Conservation (phyloP, 1,140 invertebrate species). For the Chironomus tepperi region DNA sequence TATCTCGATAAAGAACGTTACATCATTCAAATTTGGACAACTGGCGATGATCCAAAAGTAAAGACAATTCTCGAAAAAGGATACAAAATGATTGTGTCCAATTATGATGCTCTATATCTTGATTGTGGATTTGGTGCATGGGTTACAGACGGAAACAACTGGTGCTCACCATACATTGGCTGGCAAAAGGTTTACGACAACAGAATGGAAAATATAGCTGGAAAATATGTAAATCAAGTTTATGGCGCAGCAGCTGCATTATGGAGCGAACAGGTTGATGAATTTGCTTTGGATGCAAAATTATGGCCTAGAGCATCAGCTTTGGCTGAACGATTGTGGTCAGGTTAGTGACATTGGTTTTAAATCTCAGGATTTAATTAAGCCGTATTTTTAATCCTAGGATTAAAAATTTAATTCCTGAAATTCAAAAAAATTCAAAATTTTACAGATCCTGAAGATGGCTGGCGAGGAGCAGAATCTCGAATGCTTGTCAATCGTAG, state of each 20-base stretch:
- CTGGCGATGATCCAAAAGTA: constrained; percentile 49
- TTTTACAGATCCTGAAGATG: constrained; percentile 44
- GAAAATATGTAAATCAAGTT: constrained; percentile 45
- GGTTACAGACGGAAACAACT: constrained; percentile 61
- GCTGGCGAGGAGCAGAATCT: constrained; percentile 55
- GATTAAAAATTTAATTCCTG: not conserved
- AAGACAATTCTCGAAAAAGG: constrained; percentile 55
- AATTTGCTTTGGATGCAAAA: constrained; percentile 52
- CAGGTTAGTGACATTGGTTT: constrained; percentile 31
- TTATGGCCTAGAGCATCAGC: constrained; percentile 73
- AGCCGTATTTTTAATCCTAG: not conserved
- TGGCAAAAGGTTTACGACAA: constrained; percentile 82
- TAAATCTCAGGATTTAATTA: not conserved
- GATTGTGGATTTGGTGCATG: constrained; percentile 68
- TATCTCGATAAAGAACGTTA: constrained; percentile 63
- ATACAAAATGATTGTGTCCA: constrained; percentile 68
- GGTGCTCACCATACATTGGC: constrained; percentile 80
- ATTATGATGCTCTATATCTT: constrained; percentile 75
- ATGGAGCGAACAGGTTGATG: constrained; percentile 73
- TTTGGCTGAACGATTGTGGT: constrained; percentile 71
- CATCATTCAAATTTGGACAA: constrained; percentile 76
- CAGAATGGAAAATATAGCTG: constrained; percentile 51
- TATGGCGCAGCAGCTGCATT: constrained; percentile 67
- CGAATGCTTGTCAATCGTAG: constrained; percentile 62
- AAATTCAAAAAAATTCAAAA: not conserved